These are phyloP conservation scores for Henricia sp. DNA, from an alignment of 53 echinoderm and acorn worm species.

Conservation along the genomic window DNA sequence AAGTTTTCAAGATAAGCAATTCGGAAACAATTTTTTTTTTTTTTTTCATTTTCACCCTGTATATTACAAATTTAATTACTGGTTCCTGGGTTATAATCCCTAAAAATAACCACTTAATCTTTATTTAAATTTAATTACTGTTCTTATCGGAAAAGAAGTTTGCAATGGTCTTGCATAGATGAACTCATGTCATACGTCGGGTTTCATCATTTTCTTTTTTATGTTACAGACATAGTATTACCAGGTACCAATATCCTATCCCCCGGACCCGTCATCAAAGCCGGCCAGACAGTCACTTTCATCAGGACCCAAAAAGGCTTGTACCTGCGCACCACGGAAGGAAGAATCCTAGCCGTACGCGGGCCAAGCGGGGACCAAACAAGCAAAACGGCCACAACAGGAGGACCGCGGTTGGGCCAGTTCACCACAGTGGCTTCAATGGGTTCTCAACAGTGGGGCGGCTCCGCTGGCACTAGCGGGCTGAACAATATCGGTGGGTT, in stretches of 20 bases:
- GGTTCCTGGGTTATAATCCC: too few relatives aligned
- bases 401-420: slow-evolving; percentile 14
- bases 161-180: too few relatives aligned
- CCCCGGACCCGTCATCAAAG: slow-evolving; percentile 79
- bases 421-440: background rate
- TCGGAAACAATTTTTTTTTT: background rate
- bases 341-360: slow-evolving; percentile 89
- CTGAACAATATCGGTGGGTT: background rate
- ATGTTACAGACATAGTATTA: slow-evolving; percentile 80
- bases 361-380: slow-evolving; percentile 49
- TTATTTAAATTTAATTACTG: background rate
- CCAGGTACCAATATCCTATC: slow-evolving; percentile 79
- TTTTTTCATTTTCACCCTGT: too few relatives aligned
- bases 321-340: slow-evolving; percentile 93
- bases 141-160: too few relatives aligned
- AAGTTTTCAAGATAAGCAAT: too few relatives aligned
- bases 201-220: slow-evolving; percentile 1
- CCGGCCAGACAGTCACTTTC: slow-evolving; percentile 95
- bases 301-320: slow-evolving; percentile 96
- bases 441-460: background rate
- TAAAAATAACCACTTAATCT: too few relatives aligned
- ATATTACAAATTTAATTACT: background rate
- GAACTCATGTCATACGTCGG: too few relatives aligned
- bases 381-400: background rate
- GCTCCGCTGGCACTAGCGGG: background rate